Conservation (phyloP, 2,797 vertebrate genomes). For the Mus minutoides region DNA sequence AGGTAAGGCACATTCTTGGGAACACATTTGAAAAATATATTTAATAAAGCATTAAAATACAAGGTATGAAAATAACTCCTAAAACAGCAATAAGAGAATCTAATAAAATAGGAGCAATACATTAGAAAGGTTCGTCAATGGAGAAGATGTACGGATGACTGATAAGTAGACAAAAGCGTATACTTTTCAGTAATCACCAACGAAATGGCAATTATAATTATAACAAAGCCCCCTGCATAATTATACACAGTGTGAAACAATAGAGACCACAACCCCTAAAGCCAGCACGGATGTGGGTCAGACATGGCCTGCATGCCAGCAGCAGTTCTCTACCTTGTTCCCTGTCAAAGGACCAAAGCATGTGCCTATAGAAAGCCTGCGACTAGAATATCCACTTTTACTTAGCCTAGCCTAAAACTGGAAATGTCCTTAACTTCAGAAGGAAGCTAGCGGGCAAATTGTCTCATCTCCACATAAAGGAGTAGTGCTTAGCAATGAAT, state of each 20-base stretch:
- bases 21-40: conserved; percentile 5
- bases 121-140: neutral
- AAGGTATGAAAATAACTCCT: neutral
- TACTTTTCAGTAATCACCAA: neutral
- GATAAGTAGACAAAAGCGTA: neutral
- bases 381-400: neutral
- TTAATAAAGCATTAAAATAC: conserved; percentile 28
- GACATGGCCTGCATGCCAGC: neutral
- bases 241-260: neutral
- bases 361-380: neutral
- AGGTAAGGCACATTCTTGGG: neutral
- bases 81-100: neutral
- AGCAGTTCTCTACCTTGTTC: neutral
- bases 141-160: neutral
- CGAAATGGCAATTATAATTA: conserved; percentile 20
- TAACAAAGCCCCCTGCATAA: neutral
- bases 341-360: neutral
- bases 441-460: neutral
- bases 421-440: neutral
- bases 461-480: neutral
- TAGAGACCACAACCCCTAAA: neutral
- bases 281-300: neutral
- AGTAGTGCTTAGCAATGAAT: conserved; percentile 7
- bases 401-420: neutral
- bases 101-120: neutral